A percentile compares a stretch with the other conserved stretches of the same genome.
Evolutionary conservation across 2,888 invertebrate genomes (phyloP).

Genomic region (Lasioglossum malachurum): DNA sequence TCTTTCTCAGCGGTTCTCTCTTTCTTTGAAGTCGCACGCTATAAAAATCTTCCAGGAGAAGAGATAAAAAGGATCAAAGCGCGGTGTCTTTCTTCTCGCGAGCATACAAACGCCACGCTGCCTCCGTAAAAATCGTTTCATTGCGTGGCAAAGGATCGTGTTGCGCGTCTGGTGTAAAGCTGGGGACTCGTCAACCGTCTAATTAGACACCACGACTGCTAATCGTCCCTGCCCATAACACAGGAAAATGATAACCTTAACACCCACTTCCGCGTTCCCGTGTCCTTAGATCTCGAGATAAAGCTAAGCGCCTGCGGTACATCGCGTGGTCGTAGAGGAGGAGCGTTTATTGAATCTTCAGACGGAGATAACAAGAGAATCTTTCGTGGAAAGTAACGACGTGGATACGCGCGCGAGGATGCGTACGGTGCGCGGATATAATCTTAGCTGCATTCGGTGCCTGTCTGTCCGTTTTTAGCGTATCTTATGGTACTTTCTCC

Average conservation of each 20-base stretch:
- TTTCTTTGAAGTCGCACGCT: not conserved
- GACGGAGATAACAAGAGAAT: constrained; percentile 2
- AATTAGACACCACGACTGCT: constrained; percentile 7
- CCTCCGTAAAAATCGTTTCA: not conserved
- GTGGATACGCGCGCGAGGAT: not conserved
- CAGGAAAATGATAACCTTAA: constrained; percentile 9
- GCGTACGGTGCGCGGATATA: not conserved
- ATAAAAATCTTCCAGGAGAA: not conserved
- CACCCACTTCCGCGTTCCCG: constrained; percentile 11
- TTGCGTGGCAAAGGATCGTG: not conserved
- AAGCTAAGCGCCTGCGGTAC: not conserved
- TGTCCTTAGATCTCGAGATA: constrained; percentile 1
- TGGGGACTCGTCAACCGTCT: not conserved
- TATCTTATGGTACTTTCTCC: constrained; percentile 9
- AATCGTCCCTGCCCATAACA: not conserved
- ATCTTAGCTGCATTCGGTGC: constrained; percentile 7
- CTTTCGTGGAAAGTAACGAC: constrained; percentile 11
- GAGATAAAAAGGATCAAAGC: not conserved
- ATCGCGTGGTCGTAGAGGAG: not conserved
- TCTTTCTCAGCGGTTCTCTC: not conserved
- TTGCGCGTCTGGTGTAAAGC: not conserved
- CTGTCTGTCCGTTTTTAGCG: not conserved
- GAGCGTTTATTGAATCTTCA: constrained; percentile 21
- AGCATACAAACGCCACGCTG: not conserved
- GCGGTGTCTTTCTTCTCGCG: not conserved